These are phyloP conservation scores for Eunapius fragilis DNA, from an alignment of 37 sponge, comb jelly and placozoan genomes.

Conservation along the genomic window DNA sequence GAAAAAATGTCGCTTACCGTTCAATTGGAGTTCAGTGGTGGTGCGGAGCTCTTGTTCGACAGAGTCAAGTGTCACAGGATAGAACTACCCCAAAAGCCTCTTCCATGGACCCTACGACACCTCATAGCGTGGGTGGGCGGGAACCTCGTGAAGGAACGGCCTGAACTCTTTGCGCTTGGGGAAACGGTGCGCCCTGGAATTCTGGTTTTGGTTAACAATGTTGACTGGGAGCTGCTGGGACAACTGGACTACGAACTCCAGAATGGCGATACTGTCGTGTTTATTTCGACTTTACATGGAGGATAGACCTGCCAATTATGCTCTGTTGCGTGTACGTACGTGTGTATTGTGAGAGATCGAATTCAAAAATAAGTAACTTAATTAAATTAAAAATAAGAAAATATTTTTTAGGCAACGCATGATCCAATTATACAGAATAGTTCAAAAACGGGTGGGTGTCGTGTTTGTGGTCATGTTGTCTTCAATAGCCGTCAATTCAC, in stretches of 20 bases:
- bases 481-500: too few relatives aligned
- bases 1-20: conserved; percentile 48
- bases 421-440: too few relatives aligned
- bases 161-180: conserved; percentile 94
- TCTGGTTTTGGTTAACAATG: conserved; percentile 93
- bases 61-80: conserved; percentile 47
- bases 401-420: too few relatives aligned
- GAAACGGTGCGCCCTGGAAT: conserved; percentile 95
- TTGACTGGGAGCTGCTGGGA: conserved; percentile 97
- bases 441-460: too few relatives aligned
- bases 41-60: conserved; percentile 95
- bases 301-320: too few relatives aligned
- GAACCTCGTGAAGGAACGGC: conserved; percentile 89
- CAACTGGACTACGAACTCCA: conserved; percentile 86
- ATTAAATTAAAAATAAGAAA: too few relatives aligned
- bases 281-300: conserved; percentile 99
- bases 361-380: too few relatives aligned
- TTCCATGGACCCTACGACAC: conserved; percentile 71
- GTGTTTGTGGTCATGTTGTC: too few relatives aligned
- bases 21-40: conserved; percentile 89
- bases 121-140: conserved; percentile 89
- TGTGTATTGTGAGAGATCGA: too few relatives aligned
- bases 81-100: neutral
- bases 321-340: too few relatives aligned
- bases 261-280: conserved; percentile 79